A percentile compares a stretch with the other conserved stretches of the same genome.
Evolutionary conservation across 2,113 vertebrate species (phyloP).

Genomic region (Dasyurus viverrinus): DNA sequence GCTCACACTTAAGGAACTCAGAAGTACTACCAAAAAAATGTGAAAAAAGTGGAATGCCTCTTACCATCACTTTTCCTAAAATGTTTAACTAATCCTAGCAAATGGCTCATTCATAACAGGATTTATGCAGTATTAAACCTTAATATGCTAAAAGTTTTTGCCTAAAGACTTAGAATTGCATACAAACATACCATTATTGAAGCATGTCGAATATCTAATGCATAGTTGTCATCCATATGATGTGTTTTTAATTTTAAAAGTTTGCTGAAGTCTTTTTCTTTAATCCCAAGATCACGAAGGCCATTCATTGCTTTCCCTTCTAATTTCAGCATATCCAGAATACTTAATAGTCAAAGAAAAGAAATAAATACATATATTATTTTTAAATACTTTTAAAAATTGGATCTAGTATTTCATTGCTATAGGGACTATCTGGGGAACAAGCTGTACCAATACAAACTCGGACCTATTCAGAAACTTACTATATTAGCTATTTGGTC

Average conservation of each 20-base stretch:
- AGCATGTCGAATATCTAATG: constrained; percentile 93
- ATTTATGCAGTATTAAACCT: constrained; percentile 23
- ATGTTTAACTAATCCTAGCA: constrained; percentile 1
- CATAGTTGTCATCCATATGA: constrained; percentile 85
- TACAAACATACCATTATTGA: constrained; percentile 90
- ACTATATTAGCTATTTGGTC: not conserved
- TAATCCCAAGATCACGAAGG: constrained; percentile 92
- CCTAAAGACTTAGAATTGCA: constrained; percentile 25
- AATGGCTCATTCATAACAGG: not conserved
- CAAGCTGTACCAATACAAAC: not conserved
- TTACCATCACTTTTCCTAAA: constrained; percentile 7
- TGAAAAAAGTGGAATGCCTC: not conserved
- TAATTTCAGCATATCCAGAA: constrained; percentile 88
- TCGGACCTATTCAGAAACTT: not conserved
- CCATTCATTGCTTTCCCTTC: constrained; percentile 93
- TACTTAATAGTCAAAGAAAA: constrained; percentile 77
- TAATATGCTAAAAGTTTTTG: not conserved
- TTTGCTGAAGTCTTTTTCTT: constrained; percentile 85
- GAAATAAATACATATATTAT: not conserved
- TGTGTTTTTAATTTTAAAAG: constrained; percentile 89
- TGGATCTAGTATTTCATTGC: not conserved
- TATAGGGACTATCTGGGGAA: not conserved
- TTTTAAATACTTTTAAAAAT: not conserved
- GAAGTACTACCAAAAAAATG: not conserved
- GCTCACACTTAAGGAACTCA: not conserved